Base-by-base conservation (phyloP, 1,140 invertebrate genomes). In the Heliconius melpomene region DNA sequence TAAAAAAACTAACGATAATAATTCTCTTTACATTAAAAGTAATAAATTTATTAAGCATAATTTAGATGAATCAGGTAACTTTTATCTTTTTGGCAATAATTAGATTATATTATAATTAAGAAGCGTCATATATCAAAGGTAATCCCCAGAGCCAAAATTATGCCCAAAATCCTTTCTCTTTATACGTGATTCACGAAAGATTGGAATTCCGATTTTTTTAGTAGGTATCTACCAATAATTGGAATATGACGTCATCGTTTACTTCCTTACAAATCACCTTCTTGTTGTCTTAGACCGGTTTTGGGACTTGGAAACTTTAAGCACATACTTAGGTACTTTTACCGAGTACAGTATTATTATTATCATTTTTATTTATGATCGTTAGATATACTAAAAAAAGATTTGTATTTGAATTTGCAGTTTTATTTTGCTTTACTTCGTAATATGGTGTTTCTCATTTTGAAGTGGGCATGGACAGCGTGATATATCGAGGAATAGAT, bases 81-180 rank as follows among this genome's bases (percentile, higher is more conserved):
- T 66, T 66, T 66, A 66, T 66, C 23, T 66, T 16, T 16, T 66
- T 29, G 26, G 60, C 26, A 60, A 60, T 23, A 60, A 66, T 29
- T 66, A 66, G 60, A 66, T 66, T 16, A 66, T 66, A 5, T 66
- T 29, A 66, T 26, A 66, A 66, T 66, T 29, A 66, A 29, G 60
- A 23, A 3, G 23, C 60, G 60, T 66, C 26, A 66, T 29, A 66
- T 66, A 29, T 29, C 26, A 66, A 66, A 29, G 60, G 60, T 66
- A 66, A 66, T 66, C 60, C 60, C 60, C 60, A 16, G 26, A 66
- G 9, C 13, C 60, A 66, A 66, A 66, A 66, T 29, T 66, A 66
- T 66, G 60, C 11, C 60, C 3, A 29, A 29, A 66, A 29, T 29
- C 60, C 60, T 66, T 66, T 66, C 60, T 26, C 26, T 66, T 66